Base-by-base conservation (phyloP, 1,140 invertebrate species). In the Drosophila teissieri region DNA sequence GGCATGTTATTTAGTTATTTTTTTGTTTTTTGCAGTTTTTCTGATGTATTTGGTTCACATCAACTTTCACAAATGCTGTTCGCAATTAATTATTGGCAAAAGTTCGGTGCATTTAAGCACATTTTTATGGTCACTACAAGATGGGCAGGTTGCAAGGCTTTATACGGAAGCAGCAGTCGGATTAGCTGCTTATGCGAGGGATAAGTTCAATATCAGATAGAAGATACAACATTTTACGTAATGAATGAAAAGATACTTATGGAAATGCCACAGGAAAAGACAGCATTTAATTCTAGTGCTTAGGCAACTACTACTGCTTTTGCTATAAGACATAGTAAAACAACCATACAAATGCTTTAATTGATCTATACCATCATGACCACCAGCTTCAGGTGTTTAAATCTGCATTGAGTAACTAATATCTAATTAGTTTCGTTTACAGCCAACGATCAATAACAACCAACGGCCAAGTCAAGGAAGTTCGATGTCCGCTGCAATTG, bases 51-150 rank as follows among this genome's bases (percentile, higher is more conserved):
- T 83, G 51, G 80, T 67, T 83, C 72, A 83, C 75, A 88, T 63
- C 70, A 86, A 86, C 81, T 81, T 81, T 81, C 82, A 85, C 84
- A 86, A 88, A 86, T 52, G 45, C 24, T 67, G 24, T 57, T 73
- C 24, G 57, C 67, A 82, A 86, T 88, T 86, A 82, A 86, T 86
- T 85, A 73, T 65, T 72, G 53, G 61, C 74, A 61, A 82, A 78
- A 82, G 53, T 81, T 82, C 54, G 60, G 67, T 70, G 70, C 60
- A 80, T 73, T 70, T 67, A 75, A 78, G 76, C 52, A 65, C 51
- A 51, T 65, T 68, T 54, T 54, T 78, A 72, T 88, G 82, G 73
- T 52, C 78, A 80, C 56, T 56, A 57, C 61, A 64, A 34, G 60
- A 44, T 56, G 39, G 45, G 45, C 22, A 24, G 4, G 7, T 17